Percentiles rank a stretch among this genome's conserved stretches.
phyloP scores from a whole-genome alignment of 2,888 invertebrate genomes.

The Apodemia hepburni region DNA sequence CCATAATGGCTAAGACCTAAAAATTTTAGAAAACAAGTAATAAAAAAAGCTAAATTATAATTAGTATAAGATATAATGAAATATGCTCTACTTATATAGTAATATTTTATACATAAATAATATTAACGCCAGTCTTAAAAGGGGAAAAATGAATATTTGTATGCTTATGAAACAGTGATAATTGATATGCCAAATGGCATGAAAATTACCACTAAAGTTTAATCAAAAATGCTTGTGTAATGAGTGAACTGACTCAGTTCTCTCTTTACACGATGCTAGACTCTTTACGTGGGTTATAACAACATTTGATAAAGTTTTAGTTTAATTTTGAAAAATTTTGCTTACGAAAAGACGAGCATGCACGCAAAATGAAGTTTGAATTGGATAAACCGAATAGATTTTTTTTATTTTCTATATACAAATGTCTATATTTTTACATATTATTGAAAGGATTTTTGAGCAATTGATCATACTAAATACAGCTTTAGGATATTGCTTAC shows the following conservation, averaged over 20 bases:
- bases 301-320: slow-evolving; percentile 40
- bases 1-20: not conserved
- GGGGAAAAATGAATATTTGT: slow-evolving; percentile 79
- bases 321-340: not conserved
- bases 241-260: slow-evolving; percentile 62
- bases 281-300: slow-evolving; percentile 55
- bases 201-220: slow-evolving; percentile 40
- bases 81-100: not conserved
- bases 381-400: no score
- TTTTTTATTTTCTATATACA: no score
- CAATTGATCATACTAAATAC: no score
- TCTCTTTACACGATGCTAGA: slow-evolving; percentile 52
- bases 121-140: slow-evolving; percentile 47
- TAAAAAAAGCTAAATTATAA: no score
- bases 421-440: no score
- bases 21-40: not conserved
- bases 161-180: slow-evolving; percentile 57
- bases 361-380: not conserved
- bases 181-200: slow-evolving; percentile 61
- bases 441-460: no score
- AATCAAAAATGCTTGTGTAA: slow-evolving; percentile 47
- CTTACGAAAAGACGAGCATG: not conserved
- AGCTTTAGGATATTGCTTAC: no score
- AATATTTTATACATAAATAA: slow-evolving; percentile 13
- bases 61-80: not conserved